Evolutionary conservation across 2,113 vertebrate genomes (phyloP).

Genomic region (Cricetomys ansorgei): DNA sequence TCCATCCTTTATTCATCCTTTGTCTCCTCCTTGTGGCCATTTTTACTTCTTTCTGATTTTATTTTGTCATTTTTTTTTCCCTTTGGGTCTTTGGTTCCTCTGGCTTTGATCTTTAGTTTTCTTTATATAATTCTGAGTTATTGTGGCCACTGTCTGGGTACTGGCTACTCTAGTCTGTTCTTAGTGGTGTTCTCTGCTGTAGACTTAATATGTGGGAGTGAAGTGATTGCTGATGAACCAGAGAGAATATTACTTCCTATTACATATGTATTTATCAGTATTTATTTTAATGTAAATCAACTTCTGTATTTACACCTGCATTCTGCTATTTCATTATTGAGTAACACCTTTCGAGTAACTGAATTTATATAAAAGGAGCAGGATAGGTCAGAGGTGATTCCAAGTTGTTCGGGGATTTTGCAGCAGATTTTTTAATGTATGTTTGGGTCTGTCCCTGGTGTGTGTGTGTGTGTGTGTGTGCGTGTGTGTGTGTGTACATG

Average conservation of each 20-base stretch:
- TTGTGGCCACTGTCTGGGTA: not conserved
- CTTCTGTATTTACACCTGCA: not conserved
- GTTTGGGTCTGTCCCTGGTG: not conserved
- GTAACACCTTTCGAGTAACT: not conserved
- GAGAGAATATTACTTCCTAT: not conserved
- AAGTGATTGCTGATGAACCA: not conserved
- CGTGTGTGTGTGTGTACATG: too few relatives aligned
- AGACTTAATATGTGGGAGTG: not conserved
- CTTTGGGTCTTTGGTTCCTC: not conserved
- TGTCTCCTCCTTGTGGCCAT: constrained; percentile 67
- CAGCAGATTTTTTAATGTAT: not conserved
- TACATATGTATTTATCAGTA: not conserved
- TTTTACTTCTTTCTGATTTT: not conserved
- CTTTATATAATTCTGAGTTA: constrained; percentile 33
- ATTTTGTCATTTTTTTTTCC: not conserved
- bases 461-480: not conserved
- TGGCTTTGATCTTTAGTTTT: not conserved
- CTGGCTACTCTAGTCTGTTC: not conserved
- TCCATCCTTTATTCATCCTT: not conserved
- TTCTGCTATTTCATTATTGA: not conserved
- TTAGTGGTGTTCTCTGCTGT: not conserved
- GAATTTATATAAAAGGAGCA: not conserved
- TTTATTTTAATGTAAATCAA: constrained; percentile 3
- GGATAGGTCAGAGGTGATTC: not conserved
- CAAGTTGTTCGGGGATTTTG: not conserved